These are phyloP conservation scores for Anser brachyrhynchus DNA, from an alignment of 2,113 vertebrate genomes.

Conservation along the genomic window DNA sequence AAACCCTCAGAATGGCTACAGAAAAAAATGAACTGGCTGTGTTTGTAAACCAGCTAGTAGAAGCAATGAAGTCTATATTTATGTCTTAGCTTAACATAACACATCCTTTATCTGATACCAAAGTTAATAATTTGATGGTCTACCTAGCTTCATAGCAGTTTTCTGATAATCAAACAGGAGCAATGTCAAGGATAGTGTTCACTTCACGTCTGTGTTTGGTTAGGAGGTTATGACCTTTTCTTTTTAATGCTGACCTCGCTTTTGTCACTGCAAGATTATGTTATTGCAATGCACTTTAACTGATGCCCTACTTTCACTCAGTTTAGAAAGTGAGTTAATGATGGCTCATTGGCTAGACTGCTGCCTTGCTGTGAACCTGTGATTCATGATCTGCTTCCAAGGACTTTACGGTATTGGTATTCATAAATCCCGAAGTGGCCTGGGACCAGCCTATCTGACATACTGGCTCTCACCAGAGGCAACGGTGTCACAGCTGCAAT, in stretches of 20 bases:
- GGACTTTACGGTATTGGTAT: slow-evolving; percentile 9
- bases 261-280: slow-evolving; percentile 58
- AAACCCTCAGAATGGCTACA: background rate
- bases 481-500: slow-evolving; percentile 58
- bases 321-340: slow-evolving; percentile 53
- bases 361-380: slow-evolving; percentile 33
- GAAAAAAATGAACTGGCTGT: background rate
- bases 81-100: background rate
- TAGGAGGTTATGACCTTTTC: slow-evolving; percentile 50
- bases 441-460: slow-evolving; percentile 56
- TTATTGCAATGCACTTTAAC: slow-evolving; percentile 67
- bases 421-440: slow-evolving; percentile 59
- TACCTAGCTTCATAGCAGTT: background rate
- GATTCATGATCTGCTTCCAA: slow-evolving; percentile 57
- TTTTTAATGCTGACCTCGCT: slow-evolving; percentile 57
- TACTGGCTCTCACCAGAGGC: slow-evolving; percentile 37
- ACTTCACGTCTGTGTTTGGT: slow-evolving; percentile 56
- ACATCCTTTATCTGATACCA: slow-evolving; percentile 6
- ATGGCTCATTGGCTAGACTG: slow-evolving; percentile 31
- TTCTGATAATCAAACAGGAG: slow-evolving; percentile 57
- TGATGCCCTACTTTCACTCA: slow-evolving; percentile 60
- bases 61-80: slow-evolving; percentile 1
- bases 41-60: background rate
- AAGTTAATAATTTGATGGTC: slow-evolving; percentile 55
- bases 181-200: slow-evolving; percentile 6